Conservation (phyloP, 2,797 vertebrate genomes). For the Acanthurus leucopareius region DNA sequence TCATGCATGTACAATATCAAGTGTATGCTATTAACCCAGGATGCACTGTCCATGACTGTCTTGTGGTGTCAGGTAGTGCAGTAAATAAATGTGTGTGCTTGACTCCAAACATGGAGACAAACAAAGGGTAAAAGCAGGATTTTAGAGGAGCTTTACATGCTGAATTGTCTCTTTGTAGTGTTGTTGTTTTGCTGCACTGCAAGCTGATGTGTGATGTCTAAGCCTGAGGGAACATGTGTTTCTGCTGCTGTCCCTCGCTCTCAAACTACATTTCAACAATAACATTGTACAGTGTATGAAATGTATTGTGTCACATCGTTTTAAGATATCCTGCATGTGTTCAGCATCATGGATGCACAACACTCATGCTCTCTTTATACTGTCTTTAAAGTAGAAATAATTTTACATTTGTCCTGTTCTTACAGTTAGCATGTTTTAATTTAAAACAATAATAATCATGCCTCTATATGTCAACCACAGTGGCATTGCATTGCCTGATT, state of each 20-base stretch:
- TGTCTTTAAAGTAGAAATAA: neutral
- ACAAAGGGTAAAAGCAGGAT: conserved; percentile 1
- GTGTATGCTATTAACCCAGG: no score
- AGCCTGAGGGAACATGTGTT: conserved; percentile 20
- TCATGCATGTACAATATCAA: no score
- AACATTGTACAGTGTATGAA: conserved; percentile 21
- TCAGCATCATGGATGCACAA: neutral
- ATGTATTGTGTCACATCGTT: conserved; percentile 17
- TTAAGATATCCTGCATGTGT: neutral
- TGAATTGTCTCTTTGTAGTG: conserved; percentile 25
- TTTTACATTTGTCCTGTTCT: neutral
- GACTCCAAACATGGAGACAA: conserved; percentile 1
- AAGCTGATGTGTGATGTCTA: conserved; percentile 20
- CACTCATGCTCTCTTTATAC: conserved; percentile 1
- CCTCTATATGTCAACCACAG: neutral
- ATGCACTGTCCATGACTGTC: neutral
- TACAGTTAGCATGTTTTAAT: neutral
- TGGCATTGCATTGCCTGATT: no score
- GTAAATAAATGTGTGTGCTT: neutral
- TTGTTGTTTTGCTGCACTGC: conserved; percentile 17
- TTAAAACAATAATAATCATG: neutral
- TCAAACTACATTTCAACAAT: neutral
- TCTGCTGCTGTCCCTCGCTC: conserved; percentile 17
- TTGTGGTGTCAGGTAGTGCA: neutral
- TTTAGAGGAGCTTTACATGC: conserved; percentile 5